Conservation (phyloP, 2,888 invertebrate genomes). For the Dasysyrphus tricinctus region DNA sequence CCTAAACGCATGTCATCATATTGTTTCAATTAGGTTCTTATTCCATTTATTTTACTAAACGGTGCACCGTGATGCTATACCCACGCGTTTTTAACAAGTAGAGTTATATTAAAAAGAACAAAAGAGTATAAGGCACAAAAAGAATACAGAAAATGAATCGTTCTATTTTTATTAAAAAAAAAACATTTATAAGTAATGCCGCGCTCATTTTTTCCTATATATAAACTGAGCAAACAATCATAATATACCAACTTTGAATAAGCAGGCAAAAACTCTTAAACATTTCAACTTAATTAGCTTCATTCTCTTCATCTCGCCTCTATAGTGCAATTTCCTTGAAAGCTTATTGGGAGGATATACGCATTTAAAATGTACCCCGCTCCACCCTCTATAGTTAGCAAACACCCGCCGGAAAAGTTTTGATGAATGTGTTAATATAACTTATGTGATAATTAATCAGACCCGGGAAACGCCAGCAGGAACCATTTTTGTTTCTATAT, state of each 20-base stretch:
- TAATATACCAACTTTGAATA: slow-evolving; percentile 48
- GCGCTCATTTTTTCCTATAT: slow-evolving; percentile 35
- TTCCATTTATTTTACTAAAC: neutral
- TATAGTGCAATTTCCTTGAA: slow-evolving; percentile 45
- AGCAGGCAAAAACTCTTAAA: slow-evolving; percentile 56
- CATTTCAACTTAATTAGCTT: slow-evolving; percentile 70
- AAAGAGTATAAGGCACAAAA: neutral
- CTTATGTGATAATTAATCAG: slow-evolving; percentile 73
- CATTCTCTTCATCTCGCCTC: slow-evolving; percentile 51
- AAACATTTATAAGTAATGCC: slow-evolving; percentile 26
- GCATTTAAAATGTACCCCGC: slow-evolving; percentile 48
- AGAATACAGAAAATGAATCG: slow-evolving; percentile 17
- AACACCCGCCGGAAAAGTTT: slow-evolving; percentile 61
- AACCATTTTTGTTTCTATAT: slow-evolving; percentile 55
- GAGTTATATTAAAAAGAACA: neutral
- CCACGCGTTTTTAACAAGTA: neutral
- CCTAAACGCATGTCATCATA: too few relatives aligned
- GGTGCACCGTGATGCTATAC: too few relatives aligned
- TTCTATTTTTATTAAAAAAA: slow-evolving; percentile 24
- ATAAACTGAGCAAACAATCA: slow-evolving; percentile 57
- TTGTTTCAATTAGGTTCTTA: neutral
- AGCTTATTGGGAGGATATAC: slow-evolving; percentile 55
- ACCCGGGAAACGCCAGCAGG: slow-evolving; percentile 59
- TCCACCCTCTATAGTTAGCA: slow-evolving; percentile 10
- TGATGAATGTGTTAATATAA: slow-evolving; percentile 71